phyloP scores from a whole-genome alignment of 2,113 vertebrate species.

The Axis porcinus region DNA sequence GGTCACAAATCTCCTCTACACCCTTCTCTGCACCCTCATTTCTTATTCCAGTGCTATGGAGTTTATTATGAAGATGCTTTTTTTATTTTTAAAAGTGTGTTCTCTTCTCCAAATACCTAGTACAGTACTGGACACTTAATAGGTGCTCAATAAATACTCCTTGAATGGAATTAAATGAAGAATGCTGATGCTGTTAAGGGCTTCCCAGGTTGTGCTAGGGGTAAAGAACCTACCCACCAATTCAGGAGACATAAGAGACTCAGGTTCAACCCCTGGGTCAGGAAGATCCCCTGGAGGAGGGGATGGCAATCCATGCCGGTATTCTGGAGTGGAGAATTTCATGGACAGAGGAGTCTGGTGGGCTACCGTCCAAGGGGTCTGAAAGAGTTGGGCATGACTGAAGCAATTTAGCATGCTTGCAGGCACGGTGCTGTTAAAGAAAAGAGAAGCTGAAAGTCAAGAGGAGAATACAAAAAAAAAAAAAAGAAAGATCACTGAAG shows the following conservation, averaged over 20 bases:
- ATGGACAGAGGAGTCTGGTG: background rate
- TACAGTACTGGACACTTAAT: background rate
- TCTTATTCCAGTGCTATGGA: background rate
- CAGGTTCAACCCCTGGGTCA: background rate
- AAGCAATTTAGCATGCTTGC: background rate
- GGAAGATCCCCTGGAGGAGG: background rate
- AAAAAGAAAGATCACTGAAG: background rate
- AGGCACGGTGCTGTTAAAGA: background rate
- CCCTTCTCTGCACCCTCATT: background rate
- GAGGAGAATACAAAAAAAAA: background rate
- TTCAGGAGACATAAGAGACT: background rate
- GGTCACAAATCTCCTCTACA: background rate
- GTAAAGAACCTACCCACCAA: background rate
- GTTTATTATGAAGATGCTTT: background rate
- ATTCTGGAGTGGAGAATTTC: background rate
- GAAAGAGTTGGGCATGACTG: background rate
- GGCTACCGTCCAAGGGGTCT: background rate
- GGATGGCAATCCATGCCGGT: background rate
- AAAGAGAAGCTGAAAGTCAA: background rate
- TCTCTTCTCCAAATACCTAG: background rate
- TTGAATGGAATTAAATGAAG: conserved; percentile 14
- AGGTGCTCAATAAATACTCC: background rate
- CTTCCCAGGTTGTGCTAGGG: background rate
- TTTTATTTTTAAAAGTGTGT: background rate
- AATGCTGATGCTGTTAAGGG: background rate